These are phyloP conservation scores for Callocephalon fimbriatum DNA, from an alignment of 2,113 vertebrate species.

Conservation along the genomic window DNA sequence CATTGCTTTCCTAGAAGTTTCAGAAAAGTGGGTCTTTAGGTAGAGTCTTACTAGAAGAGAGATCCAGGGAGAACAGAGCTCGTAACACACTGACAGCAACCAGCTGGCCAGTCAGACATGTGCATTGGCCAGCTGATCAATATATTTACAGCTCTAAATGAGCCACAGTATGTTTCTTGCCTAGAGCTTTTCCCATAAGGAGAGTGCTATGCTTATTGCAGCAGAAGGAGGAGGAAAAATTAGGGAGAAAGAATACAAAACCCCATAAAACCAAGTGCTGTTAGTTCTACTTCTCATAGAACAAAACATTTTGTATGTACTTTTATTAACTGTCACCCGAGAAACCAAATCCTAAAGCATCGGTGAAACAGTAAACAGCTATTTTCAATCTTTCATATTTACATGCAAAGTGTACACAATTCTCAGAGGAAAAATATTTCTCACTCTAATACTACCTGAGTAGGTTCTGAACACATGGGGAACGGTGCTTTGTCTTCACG, in stretches of 20 bases:
- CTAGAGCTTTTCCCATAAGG: neutral
- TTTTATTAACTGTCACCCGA: neutral
- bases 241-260: neutral
- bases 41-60: neutral
- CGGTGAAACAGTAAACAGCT: neutral
- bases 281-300: neutral
- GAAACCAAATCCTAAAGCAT: neutral
- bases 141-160: neutral
- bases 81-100: neutral
- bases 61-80: neutral
- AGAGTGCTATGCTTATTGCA: neutral
- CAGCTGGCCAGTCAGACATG: neutral
- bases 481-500: neutral
- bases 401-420: neutral
- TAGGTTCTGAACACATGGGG: neutral
- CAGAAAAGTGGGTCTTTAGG: neutral
- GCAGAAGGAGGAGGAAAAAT: neutral
- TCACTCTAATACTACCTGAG: neutral
- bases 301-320: accelerated
- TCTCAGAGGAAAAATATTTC: neutral
- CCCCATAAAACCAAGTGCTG: neutral
- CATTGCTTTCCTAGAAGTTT: neutral
- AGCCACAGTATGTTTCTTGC: neutral
- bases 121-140: neutral
- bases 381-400: neutral